phyloP scores from a whole-genome alignment of 2,113 vertebrate genomes.

The Engystomops pustulosus region DNA sequence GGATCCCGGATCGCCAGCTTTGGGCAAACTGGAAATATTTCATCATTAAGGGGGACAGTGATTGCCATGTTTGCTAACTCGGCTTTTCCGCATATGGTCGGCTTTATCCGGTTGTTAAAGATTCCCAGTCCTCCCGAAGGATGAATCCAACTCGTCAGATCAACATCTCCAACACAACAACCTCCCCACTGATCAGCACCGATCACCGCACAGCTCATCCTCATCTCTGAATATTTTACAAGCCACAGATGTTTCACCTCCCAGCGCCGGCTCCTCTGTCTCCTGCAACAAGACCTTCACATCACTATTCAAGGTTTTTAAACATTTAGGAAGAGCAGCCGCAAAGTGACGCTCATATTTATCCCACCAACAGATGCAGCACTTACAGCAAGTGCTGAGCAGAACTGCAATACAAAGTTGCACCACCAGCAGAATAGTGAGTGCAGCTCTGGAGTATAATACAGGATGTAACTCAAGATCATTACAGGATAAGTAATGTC shows the following conservation, averaged over 20 bases:
- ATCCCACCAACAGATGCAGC: too few relatives aligned
- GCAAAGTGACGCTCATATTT: too few relatives aligned
- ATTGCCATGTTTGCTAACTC: conserved; percentile 57
- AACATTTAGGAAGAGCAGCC: conserved; percentile 44
- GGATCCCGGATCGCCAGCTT: conserved; percentile 33
- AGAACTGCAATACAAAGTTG: too few relatives aligned
- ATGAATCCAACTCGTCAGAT: conserved; percentile 48
- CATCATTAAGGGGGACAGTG: conserved; percentile 49
- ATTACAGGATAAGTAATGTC: too few relatives aligned
- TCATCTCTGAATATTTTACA: conserved; percentile 55
- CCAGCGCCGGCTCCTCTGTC: conserved; percentile 35
- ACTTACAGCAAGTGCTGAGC: too few relatives aligned
- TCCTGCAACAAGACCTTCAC: conserved; percentile 52
- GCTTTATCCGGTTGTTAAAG: conserved; percentile 43
- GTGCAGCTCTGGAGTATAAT: too few relatives aligned
- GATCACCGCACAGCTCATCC: conserved; percentile 36
- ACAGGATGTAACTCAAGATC: too few relatives aligned
- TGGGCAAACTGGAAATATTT: conserved; percentile 44
- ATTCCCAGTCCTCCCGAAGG: conserved; percentile 46
- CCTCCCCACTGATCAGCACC: conserved; percentile 59
- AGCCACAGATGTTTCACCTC: conserved; percentile 56
- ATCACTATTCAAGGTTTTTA: conserved; percentile 48
- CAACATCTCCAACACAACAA: conserved; percentile 54
- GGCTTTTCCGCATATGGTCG: conserved; percentile 28
- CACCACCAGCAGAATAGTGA: too few relatives aligned